Conservation (phyloP, 2,888 invertebrate species). For the Cataglyphis livida region DNA sequence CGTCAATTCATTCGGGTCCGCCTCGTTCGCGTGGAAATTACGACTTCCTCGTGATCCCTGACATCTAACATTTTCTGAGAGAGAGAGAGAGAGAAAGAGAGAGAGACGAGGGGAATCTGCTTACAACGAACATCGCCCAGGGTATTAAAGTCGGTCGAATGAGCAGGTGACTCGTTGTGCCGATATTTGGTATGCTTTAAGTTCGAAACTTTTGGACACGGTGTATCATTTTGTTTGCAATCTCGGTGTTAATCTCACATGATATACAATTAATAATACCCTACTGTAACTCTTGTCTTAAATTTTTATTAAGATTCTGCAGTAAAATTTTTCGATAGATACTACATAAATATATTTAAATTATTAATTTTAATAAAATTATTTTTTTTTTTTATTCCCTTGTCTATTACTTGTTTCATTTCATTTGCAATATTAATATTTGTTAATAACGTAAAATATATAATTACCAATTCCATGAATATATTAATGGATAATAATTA, state of each 20-base stretch:
- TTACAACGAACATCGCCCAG: conserved; percentile 56
- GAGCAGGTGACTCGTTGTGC: conserved; percentile 69
- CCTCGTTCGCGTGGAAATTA: conserved; percentile 75
- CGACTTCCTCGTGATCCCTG: conserved; percentile 75
- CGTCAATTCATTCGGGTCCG: conserved; percentile 75
- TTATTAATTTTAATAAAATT: neutral
- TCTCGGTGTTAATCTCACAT: neutral
- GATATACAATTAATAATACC: neutral
- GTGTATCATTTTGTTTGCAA: conserved; percentile 3
- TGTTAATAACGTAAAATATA: neutral
- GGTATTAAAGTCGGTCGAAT: conserved; percentile 67
- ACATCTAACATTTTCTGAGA: conserved; percentile 73
- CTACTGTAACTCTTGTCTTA: neutral
- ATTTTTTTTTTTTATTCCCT: neutral
- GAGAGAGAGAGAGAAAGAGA: conserved; percentile 63
- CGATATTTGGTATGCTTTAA: conserved; percentile 53
- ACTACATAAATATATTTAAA: neutral
- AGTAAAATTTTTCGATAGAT: neutral
- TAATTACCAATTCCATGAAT: neutral
- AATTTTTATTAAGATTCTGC: neutral
- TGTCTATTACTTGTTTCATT: neutral
- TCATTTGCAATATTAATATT: neutral
- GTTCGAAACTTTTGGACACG: conserved; percentile 1
- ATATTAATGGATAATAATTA: too few relatives aligned
- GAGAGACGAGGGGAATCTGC: conserved; percentile 57